A percentile compares a stretch with the other conserved stretches of the same genome.
Conservation (phyloP, 2,113 vertebrate species). For the Peromyscus polionotus region DNA sequence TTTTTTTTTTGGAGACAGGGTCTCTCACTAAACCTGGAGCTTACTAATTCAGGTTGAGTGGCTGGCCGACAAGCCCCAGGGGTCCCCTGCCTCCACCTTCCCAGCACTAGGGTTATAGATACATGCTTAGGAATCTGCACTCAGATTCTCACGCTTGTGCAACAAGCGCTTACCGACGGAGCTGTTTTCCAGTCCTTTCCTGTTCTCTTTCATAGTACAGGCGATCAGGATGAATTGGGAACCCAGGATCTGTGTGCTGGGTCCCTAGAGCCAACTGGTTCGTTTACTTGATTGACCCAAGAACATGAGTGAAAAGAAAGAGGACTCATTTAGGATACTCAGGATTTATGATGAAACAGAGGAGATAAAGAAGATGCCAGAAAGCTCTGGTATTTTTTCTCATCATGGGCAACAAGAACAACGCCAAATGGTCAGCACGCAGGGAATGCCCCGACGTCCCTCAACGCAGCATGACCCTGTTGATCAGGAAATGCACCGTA, state of each 20-base stretch:
- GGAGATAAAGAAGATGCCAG: background rate
- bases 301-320: conserved; percentile 56
- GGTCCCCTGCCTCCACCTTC: no score
- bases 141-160: background rate
- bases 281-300: background rate
- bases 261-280: background rate
- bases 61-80: background rate
- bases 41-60: background rate
- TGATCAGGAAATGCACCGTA: background rate
- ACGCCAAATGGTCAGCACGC: background rate
- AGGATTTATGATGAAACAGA: conserved; percentile 37
- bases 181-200: background rate
- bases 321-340: background rate
- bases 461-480: rapidly evolving
- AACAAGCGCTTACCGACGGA: background rate
- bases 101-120: background rate
- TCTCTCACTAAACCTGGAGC: background rate
- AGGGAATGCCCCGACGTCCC: rapidly evolving
- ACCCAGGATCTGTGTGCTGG: background rate
- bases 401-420: background rate
- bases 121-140: background rate
- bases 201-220: background rate
- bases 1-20: background rate
- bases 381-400: background rate
- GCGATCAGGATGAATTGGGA: background rate